These are phyloP conservation scores for Busseola fusca DNA, from an alignment of 2,888 invertebrate genomes.

Conservation along the genomic window DNA sequence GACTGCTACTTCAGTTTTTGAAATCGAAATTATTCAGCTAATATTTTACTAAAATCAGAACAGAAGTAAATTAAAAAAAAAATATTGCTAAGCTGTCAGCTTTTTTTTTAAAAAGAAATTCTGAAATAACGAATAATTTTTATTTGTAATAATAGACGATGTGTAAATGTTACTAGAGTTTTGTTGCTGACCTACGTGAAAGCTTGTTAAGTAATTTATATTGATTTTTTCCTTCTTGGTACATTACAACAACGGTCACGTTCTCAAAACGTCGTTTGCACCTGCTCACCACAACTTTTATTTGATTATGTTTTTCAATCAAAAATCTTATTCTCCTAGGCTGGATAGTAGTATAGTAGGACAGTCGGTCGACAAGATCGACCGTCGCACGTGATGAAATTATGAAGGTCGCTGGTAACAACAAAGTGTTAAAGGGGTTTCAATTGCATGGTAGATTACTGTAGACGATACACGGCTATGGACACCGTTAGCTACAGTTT, in stretches of 20 bases:
- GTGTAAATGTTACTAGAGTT: background rate
- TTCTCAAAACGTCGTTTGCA: conserved; percentile 10
- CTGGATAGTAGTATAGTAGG: conserved; percentile 52
- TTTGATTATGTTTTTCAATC: conserved; percentile 51
- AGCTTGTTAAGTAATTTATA: background rate
- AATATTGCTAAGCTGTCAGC: background rate
- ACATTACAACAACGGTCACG: conserved; percentile 19
- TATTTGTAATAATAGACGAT: background rate
- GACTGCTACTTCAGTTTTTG: background rate
- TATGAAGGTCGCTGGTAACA: conserved; percentile 53
- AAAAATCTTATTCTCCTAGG: conserved; percentile 41
- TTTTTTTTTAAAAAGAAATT: background rate
- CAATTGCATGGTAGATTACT: conserved; percentile 51
- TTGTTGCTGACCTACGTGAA: background rate
- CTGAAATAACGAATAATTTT: background rate
- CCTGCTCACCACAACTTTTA: conserved; percentile 43
- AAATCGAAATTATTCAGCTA: background rate
- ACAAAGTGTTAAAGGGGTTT: conserved; percentile 52
- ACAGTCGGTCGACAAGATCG: conserved; percentile 51
- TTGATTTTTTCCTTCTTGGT: background rate
- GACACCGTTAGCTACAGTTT: conserved; percentile 52
- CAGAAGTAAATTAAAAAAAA: background rate
- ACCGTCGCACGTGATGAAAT: conserved; percentile 54
- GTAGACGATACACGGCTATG: conserved; percentile 49
- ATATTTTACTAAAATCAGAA: background rate